Evolutionary conservation across 2,888 invertebrate species (phyloP).

Genomic region (Fabriciana adippe): DNA sequence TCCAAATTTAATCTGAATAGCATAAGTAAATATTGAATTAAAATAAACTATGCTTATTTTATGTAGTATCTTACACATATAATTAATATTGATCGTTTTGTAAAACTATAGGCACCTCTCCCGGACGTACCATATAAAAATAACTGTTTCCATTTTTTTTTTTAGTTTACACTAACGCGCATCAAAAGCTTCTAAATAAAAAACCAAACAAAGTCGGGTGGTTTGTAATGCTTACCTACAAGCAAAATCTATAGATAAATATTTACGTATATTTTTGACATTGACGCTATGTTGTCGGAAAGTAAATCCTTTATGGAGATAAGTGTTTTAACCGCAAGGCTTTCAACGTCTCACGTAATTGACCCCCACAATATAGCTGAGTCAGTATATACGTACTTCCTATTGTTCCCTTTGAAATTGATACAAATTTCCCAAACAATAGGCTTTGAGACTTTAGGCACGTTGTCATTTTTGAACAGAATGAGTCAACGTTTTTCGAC

Average conservation of each 20-base stretch:
- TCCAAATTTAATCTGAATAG: no score
- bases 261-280: not conserved
- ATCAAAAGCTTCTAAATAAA: no score
- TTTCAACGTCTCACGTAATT: conserved; percentile 24
- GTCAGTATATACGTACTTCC: not conserved
- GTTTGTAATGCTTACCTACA: no score
- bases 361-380: conserved; percentile 17
- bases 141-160: no score
- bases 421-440: conserved; percentile 24
- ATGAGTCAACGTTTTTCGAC: conserved; percentile 6
- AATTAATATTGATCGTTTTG: no score
- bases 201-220: no score
- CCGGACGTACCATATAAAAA: no score
- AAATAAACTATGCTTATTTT: no score
- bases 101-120: no score
- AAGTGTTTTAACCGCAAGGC: conserved; percentile 17
- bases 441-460: not conserved
- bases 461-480: conserved; percentile 23
- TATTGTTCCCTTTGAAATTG: conserved; percentile 25
- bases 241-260: not conserved
- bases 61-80: no score
- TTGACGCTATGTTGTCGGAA: conserved; percentile 14
- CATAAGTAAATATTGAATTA: no score
- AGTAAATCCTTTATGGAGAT: conserved; percentile 11
- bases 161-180: no score